phyloP scores from a whole-genome alignment of 2,113 vertebrate species.

The Scomber colias region DNA sequence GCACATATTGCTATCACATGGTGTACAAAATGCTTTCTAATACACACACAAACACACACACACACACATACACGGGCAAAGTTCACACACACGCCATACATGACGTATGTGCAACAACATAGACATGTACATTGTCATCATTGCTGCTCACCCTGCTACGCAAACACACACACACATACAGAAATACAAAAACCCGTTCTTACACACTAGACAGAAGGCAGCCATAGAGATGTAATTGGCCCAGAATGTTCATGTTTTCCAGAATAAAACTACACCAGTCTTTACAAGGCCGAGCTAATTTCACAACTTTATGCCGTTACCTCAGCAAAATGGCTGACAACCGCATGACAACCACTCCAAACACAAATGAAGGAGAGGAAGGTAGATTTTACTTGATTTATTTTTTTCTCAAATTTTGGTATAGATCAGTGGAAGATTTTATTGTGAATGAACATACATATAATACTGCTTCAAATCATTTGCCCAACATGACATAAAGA shows the following conservation, averaged over 20 bases:
- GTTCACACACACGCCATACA: constrained; percentile 20
- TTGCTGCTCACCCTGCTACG: background rate
- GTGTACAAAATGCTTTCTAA: constrained; percentile 26
- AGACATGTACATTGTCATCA: constrained; percentile 9
- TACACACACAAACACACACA: constrained; percentile 17
- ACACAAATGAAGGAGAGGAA: background rate
- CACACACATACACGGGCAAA: constrained; percentile 10
- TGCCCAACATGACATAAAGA: background rate
- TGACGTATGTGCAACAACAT: constrained; percentile 24
- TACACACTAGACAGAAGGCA: constrained; percentile 56
- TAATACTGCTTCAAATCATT: background rate
- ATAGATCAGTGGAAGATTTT: background rate
- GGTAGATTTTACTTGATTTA: background rate
- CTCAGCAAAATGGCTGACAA: constrained; percentile 61
- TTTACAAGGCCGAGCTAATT: constrained; percentile 76
- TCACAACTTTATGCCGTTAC: constrained; percentile 66
- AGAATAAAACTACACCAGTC: constrained; percentile 68
- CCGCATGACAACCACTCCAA: constrained; percentile 27
- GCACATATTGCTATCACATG: constrained; percentile 73
- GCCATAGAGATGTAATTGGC: constrained; percentile 70
- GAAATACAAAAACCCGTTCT: background rate
- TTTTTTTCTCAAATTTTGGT: background rate
- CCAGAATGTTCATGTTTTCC: constrained; percentile 71
- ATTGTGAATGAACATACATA: background rate
- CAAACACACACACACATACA: constrained; percentile 22